These are phyloP conservation scores for Erythrocercus mccallii DNA, from an alignment of 2,113 vertebrate species.

Conservation along the genomic window DNA sequence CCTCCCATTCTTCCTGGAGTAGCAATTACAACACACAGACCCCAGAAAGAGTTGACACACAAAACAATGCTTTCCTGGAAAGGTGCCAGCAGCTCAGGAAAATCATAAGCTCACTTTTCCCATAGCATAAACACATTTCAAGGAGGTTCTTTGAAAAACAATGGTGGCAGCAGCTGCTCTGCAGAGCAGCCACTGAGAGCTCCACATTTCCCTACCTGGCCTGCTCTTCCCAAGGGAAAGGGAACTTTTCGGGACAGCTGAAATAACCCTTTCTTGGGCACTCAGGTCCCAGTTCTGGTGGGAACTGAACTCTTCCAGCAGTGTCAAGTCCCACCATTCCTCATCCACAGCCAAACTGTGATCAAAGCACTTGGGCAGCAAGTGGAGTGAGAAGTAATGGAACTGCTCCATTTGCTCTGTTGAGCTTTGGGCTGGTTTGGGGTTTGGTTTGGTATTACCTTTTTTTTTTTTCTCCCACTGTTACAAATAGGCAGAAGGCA, in stretches of 20 bases:
- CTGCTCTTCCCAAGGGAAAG: background rate
- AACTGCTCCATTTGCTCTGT: background rate
- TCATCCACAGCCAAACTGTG: background rate
- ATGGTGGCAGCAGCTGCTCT: background rate
- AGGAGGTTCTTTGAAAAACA: background rate
- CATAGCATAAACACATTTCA: constrained; percentile 12
- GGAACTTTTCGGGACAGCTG: background rate
- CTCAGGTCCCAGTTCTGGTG: background rate
- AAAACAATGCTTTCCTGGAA: background rate
- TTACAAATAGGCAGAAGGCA: background rate
- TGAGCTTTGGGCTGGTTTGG: background rate
- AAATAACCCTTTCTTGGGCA: background rate
- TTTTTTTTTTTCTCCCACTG: background rate
- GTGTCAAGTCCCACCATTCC: background rate
- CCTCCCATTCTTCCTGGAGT: background rate
- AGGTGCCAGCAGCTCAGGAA: background rate
- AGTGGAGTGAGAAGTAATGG: background rate
- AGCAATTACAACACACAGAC: background rate
- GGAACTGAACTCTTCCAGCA: background rate
- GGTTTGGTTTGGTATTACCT: too few species aligned
- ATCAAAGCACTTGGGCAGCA: background rate
- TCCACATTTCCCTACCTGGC: background rate
- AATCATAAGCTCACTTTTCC: background rate
- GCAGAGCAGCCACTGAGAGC: background rate
- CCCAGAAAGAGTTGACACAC: background rate